Conservation (phyloP, 2,888 invertebrate species). For the Drosophila silvestris region DNA sequence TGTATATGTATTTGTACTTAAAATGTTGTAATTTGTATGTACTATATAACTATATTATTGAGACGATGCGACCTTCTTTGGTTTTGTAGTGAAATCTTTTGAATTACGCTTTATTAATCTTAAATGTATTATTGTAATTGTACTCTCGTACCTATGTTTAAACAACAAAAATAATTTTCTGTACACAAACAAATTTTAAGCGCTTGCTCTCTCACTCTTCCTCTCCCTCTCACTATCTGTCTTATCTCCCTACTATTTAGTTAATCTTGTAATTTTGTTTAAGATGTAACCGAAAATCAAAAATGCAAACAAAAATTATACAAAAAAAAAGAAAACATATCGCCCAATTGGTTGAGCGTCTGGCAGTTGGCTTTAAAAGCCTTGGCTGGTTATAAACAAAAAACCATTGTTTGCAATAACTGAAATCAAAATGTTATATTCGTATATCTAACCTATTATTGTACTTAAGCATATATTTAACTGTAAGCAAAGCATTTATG, state of each 20-base stretch:
- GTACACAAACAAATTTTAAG: slow-evolving; percentile 53
- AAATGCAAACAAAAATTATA: slow-evolving; percentile 39
- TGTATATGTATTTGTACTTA: slow-evolving; percentile 52
- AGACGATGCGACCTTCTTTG: slow-evolving; percentile 52
- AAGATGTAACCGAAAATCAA: slow-evolving; percentile 58
- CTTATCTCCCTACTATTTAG: slow-evolving; percentile 41
- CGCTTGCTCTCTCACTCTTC: slow-evolving; percentile 38
- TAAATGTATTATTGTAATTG: slow-evolving; percentile 66
- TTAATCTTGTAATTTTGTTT: slow-evolving; percentile 43
- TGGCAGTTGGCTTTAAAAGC: slow-evolving; percentile 60
- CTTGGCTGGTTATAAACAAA: slow-evolving; percentile 35
- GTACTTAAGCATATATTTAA: slow-evolving; percentile 45
- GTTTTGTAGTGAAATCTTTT: slow-evolving; percentile 74
- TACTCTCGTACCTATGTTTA: slow-evolving; percentile 70
- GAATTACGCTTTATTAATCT: slow-evolving; percentile 81
- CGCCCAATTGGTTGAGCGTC: slow-evolving; percentile 59
- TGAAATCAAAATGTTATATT: slow-evolving; percentile 65
- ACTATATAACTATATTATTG: slow-evolving; percentile 50
- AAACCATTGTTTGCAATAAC: slow-evolving; percentile 53
- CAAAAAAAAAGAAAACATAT: slow-evolving; percentile 55
- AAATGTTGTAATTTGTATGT: slow-evolving; percentile 53
- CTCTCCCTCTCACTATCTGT: slow-evolving; percentile 7
- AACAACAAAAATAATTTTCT: slow-evolving; percentile 34
- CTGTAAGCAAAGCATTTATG: slow-evolving; percentile 75
- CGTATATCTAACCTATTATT: slow-evolving; percentile 45